These are phyloP conservation scores for Pteruthius melanotis DNA, from an alignment of 2,113 vertebrate genomes.

Conservation along the genomic window DNA sequence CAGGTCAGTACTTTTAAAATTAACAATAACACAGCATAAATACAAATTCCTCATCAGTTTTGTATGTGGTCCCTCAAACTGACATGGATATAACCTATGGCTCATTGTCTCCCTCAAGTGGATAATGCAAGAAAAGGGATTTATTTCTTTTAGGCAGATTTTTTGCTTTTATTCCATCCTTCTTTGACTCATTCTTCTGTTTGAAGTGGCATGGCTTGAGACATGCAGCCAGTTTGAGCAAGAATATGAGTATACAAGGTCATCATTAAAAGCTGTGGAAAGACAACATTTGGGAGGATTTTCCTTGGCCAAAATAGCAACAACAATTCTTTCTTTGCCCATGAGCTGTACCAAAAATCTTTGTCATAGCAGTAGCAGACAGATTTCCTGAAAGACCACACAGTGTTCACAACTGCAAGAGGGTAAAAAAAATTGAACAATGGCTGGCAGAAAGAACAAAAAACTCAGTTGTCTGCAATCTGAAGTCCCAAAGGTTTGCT, in stretches of 20 bases:
- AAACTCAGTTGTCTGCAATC: neutral
- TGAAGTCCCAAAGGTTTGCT: neutral
- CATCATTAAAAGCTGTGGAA: neutral
- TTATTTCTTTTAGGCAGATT: neutral
- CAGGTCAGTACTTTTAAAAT: neutral
- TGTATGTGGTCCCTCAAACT: neutral
- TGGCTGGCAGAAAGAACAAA: neutral
- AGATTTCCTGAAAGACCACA: neutral
- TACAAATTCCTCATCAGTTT: neutral
- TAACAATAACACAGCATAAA: neutral
- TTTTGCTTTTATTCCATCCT: neutral
- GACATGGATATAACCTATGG: neutral
- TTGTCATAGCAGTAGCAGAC: neutral
- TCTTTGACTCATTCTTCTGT: neutral
- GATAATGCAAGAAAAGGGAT: neutral
- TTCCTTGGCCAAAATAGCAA: neutral
- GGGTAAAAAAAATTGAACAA: neutral
- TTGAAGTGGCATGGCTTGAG: neutral
- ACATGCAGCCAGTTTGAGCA: neutral
- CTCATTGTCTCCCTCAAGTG: conserved; percentile 52
- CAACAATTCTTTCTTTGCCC: neutral
- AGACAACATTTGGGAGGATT: neutral
- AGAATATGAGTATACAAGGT: neutral
- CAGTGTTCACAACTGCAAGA: neutral
- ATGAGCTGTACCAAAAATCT: neutral